Percentiles rank a stretch among this genome's conserved stretches.
Evolutionary conservation across 2,888 invertebrate genomes (phyloP).

Genomic region (Scotopteryx bipunctaria): DNA sequence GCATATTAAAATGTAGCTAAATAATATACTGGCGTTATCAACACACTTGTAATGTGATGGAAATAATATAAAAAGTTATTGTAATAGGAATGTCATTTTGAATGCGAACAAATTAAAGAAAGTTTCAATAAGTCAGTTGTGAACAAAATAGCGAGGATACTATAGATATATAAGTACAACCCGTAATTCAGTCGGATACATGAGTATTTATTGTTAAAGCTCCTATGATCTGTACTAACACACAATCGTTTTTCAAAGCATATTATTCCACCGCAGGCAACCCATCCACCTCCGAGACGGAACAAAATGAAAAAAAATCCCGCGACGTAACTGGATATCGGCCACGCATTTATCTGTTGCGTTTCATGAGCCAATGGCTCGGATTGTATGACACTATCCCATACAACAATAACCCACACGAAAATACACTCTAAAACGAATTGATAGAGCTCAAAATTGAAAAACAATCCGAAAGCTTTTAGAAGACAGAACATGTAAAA

Average conservation of each 20-base stretch:
- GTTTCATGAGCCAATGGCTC: constrained; percentile 69
- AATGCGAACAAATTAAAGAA: background rate
- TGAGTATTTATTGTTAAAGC: background rate
- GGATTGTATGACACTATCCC: constrained; percentile 74
- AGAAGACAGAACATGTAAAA: constrained; percentile 61
- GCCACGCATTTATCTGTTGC: constrained; percentile 74
- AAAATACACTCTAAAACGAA: constrained; percentile 40
- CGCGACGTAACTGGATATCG: constrained; percentile 71
- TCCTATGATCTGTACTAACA: constrained; percentile 15
- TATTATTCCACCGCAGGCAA: constrained; percentile 24
- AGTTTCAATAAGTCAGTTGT: no score
- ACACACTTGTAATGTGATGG: no score
- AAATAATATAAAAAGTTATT: no score
- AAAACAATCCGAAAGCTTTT: constrained; percentile 35
- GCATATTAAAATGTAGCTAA: background rate
- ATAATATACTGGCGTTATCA: no score
- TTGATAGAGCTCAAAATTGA: constrained; percentile 45
- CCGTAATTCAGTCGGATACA: no score
- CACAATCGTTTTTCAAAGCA: constrained; percentile 29
- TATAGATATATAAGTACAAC: no score
- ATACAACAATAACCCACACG: constrained; percentile 33
- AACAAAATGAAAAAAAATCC: constrained; percentile 53
- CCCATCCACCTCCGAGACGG: constrained; percentile 43
- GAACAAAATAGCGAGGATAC: no score
- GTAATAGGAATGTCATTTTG: no score